Conservation (phyloP, 2,888 invertebrate genomes). For the Chaetoderma sp. region DNA sequence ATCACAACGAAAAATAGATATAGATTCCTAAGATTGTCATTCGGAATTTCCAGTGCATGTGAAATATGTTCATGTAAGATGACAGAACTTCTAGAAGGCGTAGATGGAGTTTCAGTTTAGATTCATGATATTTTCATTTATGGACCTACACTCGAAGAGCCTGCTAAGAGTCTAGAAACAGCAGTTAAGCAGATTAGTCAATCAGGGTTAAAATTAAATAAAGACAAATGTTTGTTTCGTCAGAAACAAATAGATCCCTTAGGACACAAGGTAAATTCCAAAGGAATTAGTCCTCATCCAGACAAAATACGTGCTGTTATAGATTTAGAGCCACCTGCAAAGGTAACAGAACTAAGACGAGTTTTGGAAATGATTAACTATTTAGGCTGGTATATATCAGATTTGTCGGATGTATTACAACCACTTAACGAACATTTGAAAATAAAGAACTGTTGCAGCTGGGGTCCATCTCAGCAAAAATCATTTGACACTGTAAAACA, state of each 20-base stretch:
- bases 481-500: slow-evolving; percentile 35
- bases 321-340: slow-evolving; percentile 5
- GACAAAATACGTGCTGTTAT: slow-evolving; percentile 16
- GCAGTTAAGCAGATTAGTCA: slow-evolving; percentile 18
- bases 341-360: slow-evolving; percentile 19
- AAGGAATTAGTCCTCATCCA: slow-evolving; percentile 16
- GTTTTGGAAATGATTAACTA: slow-evolving; percentile 37
- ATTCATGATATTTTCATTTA: slow-evolving; percentile 38
- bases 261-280: slow-evolving; percentile 9
- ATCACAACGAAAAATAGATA: slow-evolving; percentile 29
- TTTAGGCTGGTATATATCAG: slow-evolving; percentile 7
- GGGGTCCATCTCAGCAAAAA: slow-evolving; percentile 29
- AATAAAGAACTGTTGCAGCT: slow-evolving; percentile 25
- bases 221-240: slow-evolving; percentile 27
- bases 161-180: slow-evolving; percentile 24
- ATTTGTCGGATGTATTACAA: not conserved
- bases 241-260: not conserved
- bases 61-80: slow-evolving; percentile 32
- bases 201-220: slow-evolving; percentile 32
- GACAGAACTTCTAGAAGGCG: slow-evolving; percentile 21
- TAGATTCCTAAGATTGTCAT: slow-evolving; percentile 22
- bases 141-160: slow-evolving; percentile 23
- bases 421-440: slow-evolving; percentile 29
- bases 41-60: slow-evolving; percentile 28
- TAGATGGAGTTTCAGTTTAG: slow-evolving; percentile 22